Conservation (phyloP, 2,113 vertebrate genomes). For the Cynoglossus semilaevis region DNA sequence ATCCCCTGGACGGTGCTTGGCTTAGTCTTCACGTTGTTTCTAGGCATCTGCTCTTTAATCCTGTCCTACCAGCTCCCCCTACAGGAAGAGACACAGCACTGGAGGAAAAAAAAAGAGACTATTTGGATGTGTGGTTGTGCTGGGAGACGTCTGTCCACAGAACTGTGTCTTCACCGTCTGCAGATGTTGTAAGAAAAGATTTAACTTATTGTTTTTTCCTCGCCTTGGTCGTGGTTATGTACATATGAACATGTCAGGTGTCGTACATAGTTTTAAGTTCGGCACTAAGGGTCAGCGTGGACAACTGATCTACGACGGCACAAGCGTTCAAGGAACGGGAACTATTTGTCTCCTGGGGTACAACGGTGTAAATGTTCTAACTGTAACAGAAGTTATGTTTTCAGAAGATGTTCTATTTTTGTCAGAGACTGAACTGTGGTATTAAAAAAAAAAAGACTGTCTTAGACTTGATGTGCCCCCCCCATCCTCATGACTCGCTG, state of each 20-base stretch:
- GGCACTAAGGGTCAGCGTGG: conserved; percentile 36
- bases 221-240: conserved; percentile 71
- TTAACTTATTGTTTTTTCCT: conserved; percentile 75
- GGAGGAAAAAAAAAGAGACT: conserved; percentile 43
- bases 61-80: conserved; percentile 31
- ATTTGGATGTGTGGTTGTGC: conserved; percentile 51
- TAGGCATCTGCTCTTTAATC: conserved; percentile 27
- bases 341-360: conserved; percentile 32
- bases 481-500: conserved; percentile 10
- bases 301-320: conserved; percentile 36
- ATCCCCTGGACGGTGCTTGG: conserved; percentile 56
- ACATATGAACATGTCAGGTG: conserved; percentile 55
- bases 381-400: conserved; percentile 30
- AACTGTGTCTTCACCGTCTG: conserved; percentile 41
- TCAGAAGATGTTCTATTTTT: conserved; percentile 47
- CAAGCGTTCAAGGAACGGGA: conserved; percentile 26
- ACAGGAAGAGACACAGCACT: conserved; percentile 51
- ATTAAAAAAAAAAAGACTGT: neutral
- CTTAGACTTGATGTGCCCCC: neutral
- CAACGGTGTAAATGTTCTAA: conserved; percentile 20
- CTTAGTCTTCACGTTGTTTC: conserved; percentile 36
- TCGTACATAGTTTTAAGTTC: conserved; percentile 41
- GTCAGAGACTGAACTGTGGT: conserved; percentile 45
- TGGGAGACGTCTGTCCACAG: conserved; percentile 34
- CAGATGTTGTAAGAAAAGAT: conserved; percentile 68